Evolutionary conservation across 1,140 invertebrate species (phyloP), one percentile per base, ranked within the genome.

Genomic region (Drosophila melanica): DNA sequence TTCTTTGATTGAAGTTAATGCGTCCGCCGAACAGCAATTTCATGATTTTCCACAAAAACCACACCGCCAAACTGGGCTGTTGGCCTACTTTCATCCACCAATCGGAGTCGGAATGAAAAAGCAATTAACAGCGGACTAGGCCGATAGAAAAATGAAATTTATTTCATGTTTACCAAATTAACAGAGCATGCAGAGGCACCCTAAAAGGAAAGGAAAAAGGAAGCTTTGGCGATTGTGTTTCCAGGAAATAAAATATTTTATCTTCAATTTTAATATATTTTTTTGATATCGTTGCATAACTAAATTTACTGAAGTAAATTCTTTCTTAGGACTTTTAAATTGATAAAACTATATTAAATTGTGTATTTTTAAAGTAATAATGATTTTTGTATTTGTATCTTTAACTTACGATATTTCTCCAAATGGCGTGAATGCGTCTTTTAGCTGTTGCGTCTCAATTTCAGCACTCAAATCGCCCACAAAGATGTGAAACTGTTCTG

Each of bases 391-490:
- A 23, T 23, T 23, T 23, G 20, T 3, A 23, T 23, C 20, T 23
- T 23, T 1, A 2, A 23, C 94, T 94, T 92, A 94, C 94, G 98
- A 99, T 92, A 99, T 99, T 93, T 99, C 98, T 90, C 99, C 99
- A 91, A 99, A 99, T 1, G 97, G 97, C 73, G 97, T 95, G 93
- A 99, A 99, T 23, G 99, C 98, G 89, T 99, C 99, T 90, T 97
- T 95, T 20, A 99, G 93, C 50, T 98, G 97, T 92, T 99, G 97
- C 45, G 98, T 99, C 93, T 99, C 98, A 68, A 99, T 98, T 93
- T 99, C 99, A 16, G 98, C 98, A 93, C 98, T 99, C 53, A 99
- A 93, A 92, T 99, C 99, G 60, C 99, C 99, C 66, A 99, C 99
- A 93, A 99, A 99, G 93, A 99, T 99, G 94, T 99, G 98, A 93